Percentiles rank a stretch among this genome's conserved stretches.
phyloP scores from a whole-genome alignment of 2,797 vertebrate genomes.

The Cryptoprocta ferox region DNA sequence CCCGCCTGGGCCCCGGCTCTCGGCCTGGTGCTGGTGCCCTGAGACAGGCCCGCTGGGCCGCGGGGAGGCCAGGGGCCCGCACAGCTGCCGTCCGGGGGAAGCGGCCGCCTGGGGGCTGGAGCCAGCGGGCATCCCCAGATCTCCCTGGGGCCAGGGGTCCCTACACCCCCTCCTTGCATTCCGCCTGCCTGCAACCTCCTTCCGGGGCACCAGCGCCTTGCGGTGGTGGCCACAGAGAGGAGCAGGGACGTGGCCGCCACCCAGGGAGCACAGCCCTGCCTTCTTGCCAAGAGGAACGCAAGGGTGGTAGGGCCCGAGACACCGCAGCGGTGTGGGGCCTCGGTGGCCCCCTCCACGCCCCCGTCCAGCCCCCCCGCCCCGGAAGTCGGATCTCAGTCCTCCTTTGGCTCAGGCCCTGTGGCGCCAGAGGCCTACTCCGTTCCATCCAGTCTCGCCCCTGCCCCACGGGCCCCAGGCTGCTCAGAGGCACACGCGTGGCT shows the following conservation, averaged over 20 bases:
- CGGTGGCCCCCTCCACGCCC: not conserved
- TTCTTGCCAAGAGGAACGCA: not conserved
- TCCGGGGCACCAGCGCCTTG: no score
- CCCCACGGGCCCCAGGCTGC: not conserved
- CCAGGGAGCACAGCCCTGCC: not conserved
- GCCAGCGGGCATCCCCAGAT: rapidly evolving
- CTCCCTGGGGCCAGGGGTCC: not conserved
- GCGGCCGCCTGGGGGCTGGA: no score
- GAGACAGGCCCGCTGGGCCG: no score
- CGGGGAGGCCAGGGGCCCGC: not conserved
- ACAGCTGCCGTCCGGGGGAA: not conserved
- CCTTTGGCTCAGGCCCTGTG: not conserved
- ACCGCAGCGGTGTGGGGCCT: rapidly evolving
- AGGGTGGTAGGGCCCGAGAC: rapidly evolving
- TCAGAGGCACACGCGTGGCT: not conserved
- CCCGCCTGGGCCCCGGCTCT: not conserved
- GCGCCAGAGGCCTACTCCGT: no score
- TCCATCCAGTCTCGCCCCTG: no score
- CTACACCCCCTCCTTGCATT: no score
- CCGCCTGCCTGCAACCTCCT: not conserved
- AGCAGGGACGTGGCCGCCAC: rapidly evolving
- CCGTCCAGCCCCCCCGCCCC: not conserved
- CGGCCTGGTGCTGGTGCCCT: not conserved
- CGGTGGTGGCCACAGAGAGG: rapidly evolving
- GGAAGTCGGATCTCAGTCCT: not conserved